Evolutionary conservation across 2,113 vertebrate species (phyloP).

Genomic region (Cyanoramphus novaezelandiae): DNA sequence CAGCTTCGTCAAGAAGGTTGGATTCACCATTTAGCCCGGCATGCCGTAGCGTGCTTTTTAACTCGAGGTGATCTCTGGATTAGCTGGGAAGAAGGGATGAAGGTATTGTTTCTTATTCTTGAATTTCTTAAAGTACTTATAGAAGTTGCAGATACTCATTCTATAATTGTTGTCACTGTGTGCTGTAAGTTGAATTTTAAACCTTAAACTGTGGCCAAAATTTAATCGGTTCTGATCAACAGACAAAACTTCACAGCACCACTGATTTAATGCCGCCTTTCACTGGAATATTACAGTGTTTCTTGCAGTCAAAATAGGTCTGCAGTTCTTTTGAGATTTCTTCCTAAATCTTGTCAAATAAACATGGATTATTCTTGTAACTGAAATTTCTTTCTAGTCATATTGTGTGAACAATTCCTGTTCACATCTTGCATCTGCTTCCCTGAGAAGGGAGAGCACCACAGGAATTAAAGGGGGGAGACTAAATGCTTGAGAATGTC

Average conservation of each 20-base stretch:
- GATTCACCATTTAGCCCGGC: conserved; percentile 97
- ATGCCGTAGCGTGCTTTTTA: conserved; percentile 94
- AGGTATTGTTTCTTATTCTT: conserved; percentile 72
- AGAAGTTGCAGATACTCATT: not conserved
- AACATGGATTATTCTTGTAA: not conserved
- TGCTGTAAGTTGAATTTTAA: not conserved
- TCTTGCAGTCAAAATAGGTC: not conserved
- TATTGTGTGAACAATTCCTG: not conserved
- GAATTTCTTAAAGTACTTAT: not conserved
- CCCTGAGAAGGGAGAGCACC: not conserved
- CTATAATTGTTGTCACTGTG: not conserved
- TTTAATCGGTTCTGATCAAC: not conserved
- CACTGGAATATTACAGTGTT: not conserved
- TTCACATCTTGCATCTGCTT: not conserved
- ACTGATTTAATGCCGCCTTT: not conserved
- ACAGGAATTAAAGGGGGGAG: not conserved
- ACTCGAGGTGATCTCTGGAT: conserved; percentile 96
- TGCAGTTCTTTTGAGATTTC: not conserved
- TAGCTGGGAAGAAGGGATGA: conserved; percentile 98
- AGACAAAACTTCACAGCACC: not conserved
- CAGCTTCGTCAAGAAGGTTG: conserved; percentile 96
- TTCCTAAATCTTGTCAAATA: not conserved
- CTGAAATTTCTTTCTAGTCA: not conserved
- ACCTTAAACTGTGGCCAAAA: not conserved
- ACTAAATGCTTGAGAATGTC: not conserved